Conservation (phyloP, 2,888 invertebrate genomes). For the Pollenia griseotomentosa region DNA sequence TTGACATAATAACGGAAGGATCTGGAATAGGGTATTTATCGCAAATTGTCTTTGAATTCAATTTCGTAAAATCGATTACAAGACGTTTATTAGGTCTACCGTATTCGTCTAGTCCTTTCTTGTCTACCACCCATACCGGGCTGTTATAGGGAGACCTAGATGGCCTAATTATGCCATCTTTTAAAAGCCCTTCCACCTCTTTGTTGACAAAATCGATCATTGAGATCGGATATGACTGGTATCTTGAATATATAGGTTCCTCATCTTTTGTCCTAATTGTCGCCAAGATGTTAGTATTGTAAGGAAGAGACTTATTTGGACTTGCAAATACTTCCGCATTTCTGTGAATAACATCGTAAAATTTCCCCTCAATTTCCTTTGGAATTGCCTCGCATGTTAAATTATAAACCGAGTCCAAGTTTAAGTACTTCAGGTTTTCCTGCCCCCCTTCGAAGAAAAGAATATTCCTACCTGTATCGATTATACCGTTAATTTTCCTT, state of each 20-base stretch:
- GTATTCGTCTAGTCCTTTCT: too few relatives aligned
- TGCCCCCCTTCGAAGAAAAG: slow-evolving; percentile 46
- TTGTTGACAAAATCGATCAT: slow-evolving; percentile 64
- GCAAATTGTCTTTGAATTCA: slow-evolving; percentile 67
- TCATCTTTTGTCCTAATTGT: slow-evolving; percentile 31
- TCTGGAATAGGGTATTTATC: slow-evolving; percentile 66
- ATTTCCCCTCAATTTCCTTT: neutral
- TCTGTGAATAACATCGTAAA: too few relatives aligned
- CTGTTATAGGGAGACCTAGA: too few relatives aligned
- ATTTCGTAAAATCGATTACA: slow-evolving; percentile 68
- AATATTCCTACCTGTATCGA: slow-evolving; percentile 32
- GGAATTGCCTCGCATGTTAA: slow-evolving; percentile 30
- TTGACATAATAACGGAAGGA: slow-evolving; percentile 58
- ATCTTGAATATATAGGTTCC: slow-evolving; percentile 65
- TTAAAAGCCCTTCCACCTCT: slow-evolving; percentile 52
- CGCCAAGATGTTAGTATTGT: too few relatives aligned
- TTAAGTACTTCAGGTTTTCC: slow-evolving; percentile 45
- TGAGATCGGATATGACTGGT: slow-evolving; percentile 65
- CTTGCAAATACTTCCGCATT: too few relatives aligned
- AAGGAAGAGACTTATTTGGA: too few relatives aligned
- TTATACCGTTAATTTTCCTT: neutral
- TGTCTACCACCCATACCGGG: too few relatives aligned
- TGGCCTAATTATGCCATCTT: too few relatives aligned
- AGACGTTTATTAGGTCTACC: neutral
- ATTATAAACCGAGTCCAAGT: neutral